Conservation (phyloP, 2,113 vertebrate genomes). For the Xenopus laevis region DNA sequence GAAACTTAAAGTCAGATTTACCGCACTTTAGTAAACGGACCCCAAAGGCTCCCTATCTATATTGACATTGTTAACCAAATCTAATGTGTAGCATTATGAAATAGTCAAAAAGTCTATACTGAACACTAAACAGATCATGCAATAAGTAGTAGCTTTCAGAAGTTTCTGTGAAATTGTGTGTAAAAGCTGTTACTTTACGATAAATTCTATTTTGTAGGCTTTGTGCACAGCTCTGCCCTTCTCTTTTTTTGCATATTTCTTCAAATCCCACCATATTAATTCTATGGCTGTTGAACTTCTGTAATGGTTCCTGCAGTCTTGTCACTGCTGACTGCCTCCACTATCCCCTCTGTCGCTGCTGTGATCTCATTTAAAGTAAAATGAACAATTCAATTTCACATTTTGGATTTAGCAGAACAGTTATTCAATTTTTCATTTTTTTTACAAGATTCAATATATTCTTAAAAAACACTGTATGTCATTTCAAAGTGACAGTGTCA, state of each 20-base stretch:
- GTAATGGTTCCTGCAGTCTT: constrained; percentile 37
- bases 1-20: no score
- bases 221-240: background rate
- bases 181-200: constrained; percentile 15
- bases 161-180: constrained; percentile 3
- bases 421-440: constrained; percentile 44
- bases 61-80: no score
- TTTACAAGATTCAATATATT: constrained; percentile 41
- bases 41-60: no score
- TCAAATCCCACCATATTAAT: constrained; percentile 37
- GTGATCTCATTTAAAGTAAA: constrained; percentile 43
- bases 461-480: constrained; percentile 22
- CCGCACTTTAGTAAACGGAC: no score
- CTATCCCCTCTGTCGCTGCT: constrained; percentile 19
- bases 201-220: no score
- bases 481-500: constrained; percentile 41
- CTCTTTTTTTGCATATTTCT: constrained; percentile 19
- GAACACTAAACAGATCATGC: constrained; percentile 4
- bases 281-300: constrained; percentile 37
- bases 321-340: constrained; percentile 40
- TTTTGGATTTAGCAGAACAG: constrained; percentile 43
- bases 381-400: constrained; percentile 45
- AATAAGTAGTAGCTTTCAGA: background rate
- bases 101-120: background rate
- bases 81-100: no score